Evolutionary conservation across 2,113 vertebrate genomes (phyloP), one percentile per base, ranked within the genome.

Genomic region (Dasypus novemcinctus): DNA sequence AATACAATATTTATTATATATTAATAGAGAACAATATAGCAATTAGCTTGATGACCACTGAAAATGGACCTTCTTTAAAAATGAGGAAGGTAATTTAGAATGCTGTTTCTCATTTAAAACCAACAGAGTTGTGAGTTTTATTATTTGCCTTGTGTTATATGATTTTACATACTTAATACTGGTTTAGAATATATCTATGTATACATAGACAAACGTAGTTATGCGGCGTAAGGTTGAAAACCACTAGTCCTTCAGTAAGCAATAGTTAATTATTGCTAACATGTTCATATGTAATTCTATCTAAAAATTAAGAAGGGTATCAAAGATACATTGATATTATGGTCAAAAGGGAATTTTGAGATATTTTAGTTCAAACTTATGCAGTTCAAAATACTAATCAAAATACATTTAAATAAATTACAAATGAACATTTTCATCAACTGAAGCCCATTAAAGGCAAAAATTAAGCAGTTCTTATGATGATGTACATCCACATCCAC

Each of bases 381-480:
- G 57, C 12, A 89, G 17, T 79, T 95, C 13, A 87, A 97, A 96
- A 85, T 78, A 94, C 87, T 72, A 49, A 95, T 95, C 83, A 96
- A 79, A 97, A 86, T 71, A 81, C 57, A 54, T 41, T 74, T 78
- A 71, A 95, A 90, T 96, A 79, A 38, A 91, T 83, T 88, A 82
- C 25, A 54, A 75, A 81, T 69, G 75, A 82, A 86, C 85, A 95
- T 92, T 96, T 88, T 95, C n/a, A 90, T 69, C 75, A 91, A 71
- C 14, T 74, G 20, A n/a, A 94, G 4, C 3, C 86, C 83, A 68
- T 12, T 41, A 0, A 61, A 72, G 31, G 20, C 87, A 63, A 61
- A 66, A 68, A 75, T 79, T 74, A 80, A 69, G 20, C 36, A 74
- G 1, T 4, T 80, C 36, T 94, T 92, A 74, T 82, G 46, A 66